Base-by-base conservation (phyloP, 2,888 invertebrate species). In the Cyaniris semiargus region DNA sequence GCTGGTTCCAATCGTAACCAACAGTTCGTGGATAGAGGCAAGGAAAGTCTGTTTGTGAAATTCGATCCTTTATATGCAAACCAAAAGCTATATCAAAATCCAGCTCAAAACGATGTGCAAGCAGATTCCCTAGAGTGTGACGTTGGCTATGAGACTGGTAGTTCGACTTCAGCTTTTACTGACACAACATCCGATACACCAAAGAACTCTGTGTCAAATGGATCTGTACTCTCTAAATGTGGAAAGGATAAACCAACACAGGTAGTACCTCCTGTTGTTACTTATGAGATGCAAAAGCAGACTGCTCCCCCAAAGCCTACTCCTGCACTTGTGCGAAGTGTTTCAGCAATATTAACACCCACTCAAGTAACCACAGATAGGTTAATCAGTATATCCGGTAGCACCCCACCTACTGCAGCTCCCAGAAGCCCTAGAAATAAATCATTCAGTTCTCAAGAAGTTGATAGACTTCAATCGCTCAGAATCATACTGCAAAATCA, bases 11-110 rank as follows among this genome's bases (percentile, higher is more conserved):
- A 89, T 83, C 84, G 87, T 27, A 87, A 89, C 78, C 85, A 86
- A 56, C 90, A 83, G 76, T 82, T 85, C 53, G 84, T 91, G 79
- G 93, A 93, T 82, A 86, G 90, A 78, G 86, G 91, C 79, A 95
- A 96, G 79, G 95, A 96, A 85, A 96, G 96, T 77, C 90, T 96
- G 74, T 96, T 96, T 88, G 95, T 96, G 13, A 96, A 95, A 82
- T 95, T 95, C 83, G 95, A 95, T 84, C 95, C 95, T 3, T 83
- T 95, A 38, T 93, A 92, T 83, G 88, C 93, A 10, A 84, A 84
- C 71, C 85, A 86, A 72, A 80, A 84, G 72, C 83, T 83, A 75
- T 79, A 83, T 5, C 21, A 77, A 76, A 83, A 80, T 77, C 82
- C 84, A 76, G 77, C 82, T 21, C 82, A 84, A 70, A 83, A 85